These are phyloP conservation scores for Protonemura montana DNA, from an alignment of 2,888 invertebrate species.

Conservation along the genomic window DNA sequence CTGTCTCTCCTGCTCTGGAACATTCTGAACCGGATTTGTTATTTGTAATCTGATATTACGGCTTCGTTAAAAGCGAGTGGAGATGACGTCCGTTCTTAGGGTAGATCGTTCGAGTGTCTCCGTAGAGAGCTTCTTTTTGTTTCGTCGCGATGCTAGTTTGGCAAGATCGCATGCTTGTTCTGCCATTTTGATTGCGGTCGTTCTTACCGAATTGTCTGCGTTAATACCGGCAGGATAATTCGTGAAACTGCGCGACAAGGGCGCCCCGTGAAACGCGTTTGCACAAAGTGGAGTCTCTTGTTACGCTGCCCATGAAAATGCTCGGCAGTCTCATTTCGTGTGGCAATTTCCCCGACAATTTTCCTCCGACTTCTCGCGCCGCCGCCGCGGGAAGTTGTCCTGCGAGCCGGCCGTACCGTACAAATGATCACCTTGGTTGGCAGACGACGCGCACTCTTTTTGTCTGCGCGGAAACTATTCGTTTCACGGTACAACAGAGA, in stretches of 20 bases:
- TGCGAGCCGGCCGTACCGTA: neutral
- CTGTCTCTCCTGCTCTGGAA: neutral
- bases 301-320: neutral
- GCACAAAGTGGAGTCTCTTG: neutral
- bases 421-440: neutral
- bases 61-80: neutral
- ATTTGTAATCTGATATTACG: neutral
- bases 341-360: neutral
- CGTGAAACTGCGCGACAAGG: neutral
- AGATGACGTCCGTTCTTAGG: neutral
- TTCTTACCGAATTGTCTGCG: neutral
- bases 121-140: neutral
- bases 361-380: neutral
- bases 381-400: neutral
- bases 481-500: neutral
- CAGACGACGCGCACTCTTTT: neutral
- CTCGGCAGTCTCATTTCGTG: neutral
- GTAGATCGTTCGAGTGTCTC: neutral
- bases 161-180: neutral
- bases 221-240: neutral
- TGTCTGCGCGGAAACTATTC: neutral
- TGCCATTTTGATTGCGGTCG: neutral
- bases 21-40: neutral
- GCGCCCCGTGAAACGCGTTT: neutral
- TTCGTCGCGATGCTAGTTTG: neutral